Conservation (phyloP, 23 tunicate species). For the Styela clava region DNA sequence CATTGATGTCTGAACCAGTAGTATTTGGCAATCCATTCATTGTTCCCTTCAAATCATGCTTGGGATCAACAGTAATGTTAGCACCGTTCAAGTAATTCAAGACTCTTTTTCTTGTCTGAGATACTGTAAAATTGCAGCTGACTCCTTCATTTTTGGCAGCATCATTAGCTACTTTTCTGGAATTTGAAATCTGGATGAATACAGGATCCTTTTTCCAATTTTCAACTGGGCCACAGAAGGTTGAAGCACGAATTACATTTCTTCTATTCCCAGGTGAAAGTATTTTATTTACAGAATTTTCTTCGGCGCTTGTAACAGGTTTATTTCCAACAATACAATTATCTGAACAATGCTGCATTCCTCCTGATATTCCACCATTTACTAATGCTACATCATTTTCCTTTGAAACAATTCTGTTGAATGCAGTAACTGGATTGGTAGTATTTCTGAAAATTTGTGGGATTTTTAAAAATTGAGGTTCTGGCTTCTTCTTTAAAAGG, state of each 20-base stretch:
- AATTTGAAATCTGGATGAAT: not conserved
- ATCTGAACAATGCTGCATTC: not conserved
- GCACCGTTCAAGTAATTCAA: not conserved
- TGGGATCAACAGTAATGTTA: not conserved
- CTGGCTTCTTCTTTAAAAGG: not conserved
- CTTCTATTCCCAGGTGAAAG: not conserved
- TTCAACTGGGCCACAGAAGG: not conserved
- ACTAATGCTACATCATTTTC: not conserved
- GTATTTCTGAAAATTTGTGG: not conserved
- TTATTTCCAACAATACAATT: too few species aligned
- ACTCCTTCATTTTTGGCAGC: not conserved
- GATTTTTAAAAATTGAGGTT: not conserved
- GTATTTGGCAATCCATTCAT: not conserved
- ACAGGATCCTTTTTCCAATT: not conserved
- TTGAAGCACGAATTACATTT: not conserved
- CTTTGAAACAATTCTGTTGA: not conserved
- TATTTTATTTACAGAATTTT: not conserved
- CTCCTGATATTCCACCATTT: not conserved
- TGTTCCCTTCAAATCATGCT: not conserved
- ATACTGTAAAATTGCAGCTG: not conserved
- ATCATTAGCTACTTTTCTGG: not conserved
- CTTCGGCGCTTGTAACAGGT: not conserved
- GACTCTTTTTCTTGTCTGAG: not conserved
- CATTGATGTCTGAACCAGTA: not conserved
- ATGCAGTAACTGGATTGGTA: not conserved